Base-by-base conservation (phyloP, 2,797 vertebrate genomes). In the Todus mexicanus region DNA sequence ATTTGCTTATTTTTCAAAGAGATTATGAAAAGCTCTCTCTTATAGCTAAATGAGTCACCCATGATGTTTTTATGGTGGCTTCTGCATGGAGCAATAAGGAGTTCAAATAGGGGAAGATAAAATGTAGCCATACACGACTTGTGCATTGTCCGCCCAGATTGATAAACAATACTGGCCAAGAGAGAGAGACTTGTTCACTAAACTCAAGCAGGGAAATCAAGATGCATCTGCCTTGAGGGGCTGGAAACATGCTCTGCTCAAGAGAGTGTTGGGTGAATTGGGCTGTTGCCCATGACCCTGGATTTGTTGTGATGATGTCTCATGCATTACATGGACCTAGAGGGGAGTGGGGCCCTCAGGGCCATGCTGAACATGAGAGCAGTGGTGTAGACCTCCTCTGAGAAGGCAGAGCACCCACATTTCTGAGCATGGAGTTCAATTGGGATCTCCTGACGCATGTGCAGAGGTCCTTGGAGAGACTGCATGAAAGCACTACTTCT, bases 211-310 rank as follows among this genome's bases (percentile, higher is more conserved):
- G 26, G 12, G 12, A 16, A 37, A 63, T 38, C 10, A 25, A 72
- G 48, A 12, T 10, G 4, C 11, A 40, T 22, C 42, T 43, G 5
- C 54, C 27, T 35, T 33, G 45, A 37, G 33, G 22, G 29, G 7
- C 10, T 78, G 59, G 31, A 64, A 17, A 31, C 2, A 0, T 7
- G 11, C 9, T 47, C 26, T 42, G 26, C 5, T 66, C 13, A 11
- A 45, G 21, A 57, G 6, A 6, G 4, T 3, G 1, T 2, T 70
- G 33, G 31, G 27, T 53, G 27, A 27, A 16, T 12, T 0, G 1
- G 17, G 27, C 15, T 84, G n/a, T n/a, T 76, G 27, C 29, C 15
- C 11, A 4, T 17, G 22, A 15, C 7, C 11, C 23, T 43, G n/a
- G 26, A 5, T 76, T 73, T 15, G 3, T 18, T 12, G 19, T 56